Evolutionary conservation across 2,888 invertebrate species (phyloP).

Genomic region (Epinotia demarniana): DNA sequence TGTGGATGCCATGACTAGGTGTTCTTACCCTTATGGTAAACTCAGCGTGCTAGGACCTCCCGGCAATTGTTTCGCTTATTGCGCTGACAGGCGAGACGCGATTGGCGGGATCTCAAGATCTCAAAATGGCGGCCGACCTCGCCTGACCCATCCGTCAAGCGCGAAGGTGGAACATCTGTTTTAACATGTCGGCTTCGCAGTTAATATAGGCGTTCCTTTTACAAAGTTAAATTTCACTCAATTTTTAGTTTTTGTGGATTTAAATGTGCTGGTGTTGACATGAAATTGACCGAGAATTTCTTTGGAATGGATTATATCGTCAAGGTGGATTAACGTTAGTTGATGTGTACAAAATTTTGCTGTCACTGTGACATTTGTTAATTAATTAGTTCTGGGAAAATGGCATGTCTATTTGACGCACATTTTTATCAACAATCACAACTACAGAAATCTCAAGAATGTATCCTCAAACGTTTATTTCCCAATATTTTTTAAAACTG

Average conservation of each 20-base stretch:
- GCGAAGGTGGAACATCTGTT: slow-evolving; percentile 81
- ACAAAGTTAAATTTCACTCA: slow-evolving; percentile 58
- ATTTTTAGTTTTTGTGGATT: slow-evolving; percentile 36
- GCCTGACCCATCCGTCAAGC: slow-evolving; percentile 81
- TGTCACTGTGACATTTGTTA: slow-evolving; percentile 24
- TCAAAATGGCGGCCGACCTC: slow-evolving; percentile 80
- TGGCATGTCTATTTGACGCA: slow-evolving; percentile 19
- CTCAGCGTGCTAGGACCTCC: slow-evolving; percentile 45
- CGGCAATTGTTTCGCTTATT: slow-evolving; percentile 76
- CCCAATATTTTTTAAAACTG: not conserved
- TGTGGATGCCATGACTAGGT: not conserved
- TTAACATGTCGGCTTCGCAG: slow-evolving; percentile 76
- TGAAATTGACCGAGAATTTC: slow-evolving; percentile 35
- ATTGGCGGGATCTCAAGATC: slow-evolving; percentile 78
- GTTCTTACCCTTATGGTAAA: slow-evolving; percentile 26
- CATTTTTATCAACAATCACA: not conserved
- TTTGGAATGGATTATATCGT: slow-evolving; percentile 33
- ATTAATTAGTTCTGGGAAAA: slow-evolving; percentile 50
- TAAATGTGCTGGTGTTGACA: slow-evolving; percentile 38
- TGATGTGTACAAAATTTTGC: slow-evolving; percentile 16
- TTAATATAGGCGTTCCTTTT: slow-evolving; percentile 71
- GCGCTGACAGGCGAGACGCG: slow-evolving; percentile 72
- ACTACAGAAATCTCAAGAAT: not conserved
- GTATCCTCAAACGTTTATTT: too few relatives aligned
- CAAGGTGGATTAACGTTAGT: slow-evolving; percentile 29